Conservation (phyloP, 1,140 invertebrate genomes). For the Zophobas morio region DNA sequence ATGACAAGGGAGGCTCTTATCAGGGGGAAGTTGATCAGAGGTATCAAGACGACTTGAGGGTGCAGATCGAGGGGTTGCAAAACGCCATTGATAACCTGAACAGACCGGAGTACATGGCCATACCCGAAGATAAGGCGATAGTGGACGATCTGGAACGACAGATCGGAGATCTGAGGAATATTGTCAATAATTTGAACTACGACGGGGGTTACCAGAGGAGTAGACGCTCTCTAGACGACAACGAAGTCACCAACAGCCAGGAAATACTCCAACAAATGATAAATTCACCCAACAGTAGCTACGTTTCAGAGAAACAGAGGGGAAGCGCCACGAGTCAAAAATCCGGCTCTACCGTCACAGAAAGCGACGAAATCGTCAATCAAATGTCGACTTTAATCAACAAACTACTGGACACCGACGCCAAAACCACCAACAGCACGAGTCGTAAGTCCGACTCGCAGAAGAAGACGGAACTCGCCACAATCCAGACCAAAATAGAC, state of each 20-base stretch:
- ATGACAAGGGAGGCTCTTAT: conserved; percentile 17
- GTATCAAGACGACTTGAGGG: conserved; percentile 53
- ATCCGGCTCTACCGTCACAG: not conserved
- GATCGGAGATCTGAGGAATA: conserved; percentile 59
- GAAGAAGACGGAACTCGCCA: conserved; percentile 31
- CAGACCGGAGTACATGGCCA: conserved; percentile 58
- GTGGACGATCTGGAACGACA: conserved; percentile 58
- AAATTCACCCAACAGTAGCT: too few species aligned
- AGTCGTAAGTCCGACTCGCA: too few species aligned
- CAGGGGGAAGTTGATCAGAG: not conserved
- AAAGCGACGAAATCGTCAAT: too few species aligned
- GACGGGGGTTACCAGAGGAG: conserved; percentile 14
- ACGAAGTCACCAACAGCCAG: conserved; percentile 6
- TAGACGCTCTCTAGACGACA: conserved; percentile 1
- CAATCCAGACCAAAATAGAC: conserved; percentile 49
- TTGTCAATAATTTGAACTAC: conserved; percentile 56
- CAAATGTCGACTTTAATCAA: too few species aligned
- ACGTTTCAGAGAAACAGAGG: not conserved
- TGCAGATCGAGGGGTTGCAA: conserved; percentile 61
- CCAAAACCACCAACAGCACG: too few species aligned
- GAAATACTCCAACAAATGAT: too few species aligned
- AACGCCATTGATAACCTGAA: conserved; percentile 58
- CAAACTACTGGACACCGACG: too few species aligned
- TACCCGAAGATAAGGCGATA: conserved; percentile 56
- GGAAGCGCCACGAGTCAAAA: conserved; percentile 5